phyloP scores from a whole-genome alignment of 1,140 invertebrate genomes.

The Charaxes varanes region DNA sequence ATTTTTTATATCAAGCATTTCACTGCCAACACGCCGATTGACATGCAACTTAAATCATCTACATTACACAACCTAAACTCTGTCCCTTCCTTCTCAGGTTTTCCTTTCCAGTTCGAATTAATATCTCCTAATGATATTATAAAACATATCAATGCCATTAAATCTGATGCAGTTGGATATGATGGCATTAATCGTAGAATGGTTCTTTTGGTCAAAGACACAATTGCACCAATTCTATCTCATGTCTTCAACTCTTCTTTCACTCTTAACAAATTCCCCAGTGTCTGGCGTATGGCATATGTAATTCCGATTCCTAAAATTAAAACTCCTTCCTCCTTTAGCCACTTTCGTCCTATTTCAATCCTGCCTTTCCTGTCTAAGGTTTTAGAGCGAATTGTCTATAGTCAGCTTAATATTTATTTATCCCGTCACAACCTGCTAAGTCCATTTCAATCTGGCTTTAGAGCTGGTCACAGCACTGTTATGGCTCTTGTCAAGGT shows the following conservation, averaged over 20 bases:
- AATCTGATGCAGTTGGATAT: constrained; percentile 1
- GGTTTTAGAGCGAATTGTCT: not conserved
- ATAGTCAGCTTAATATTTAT: not conserved
- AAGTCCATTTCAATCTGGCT: not conserved
- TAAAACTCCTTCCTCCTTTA: not conserved
- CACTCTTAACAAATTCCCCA: not conserved
- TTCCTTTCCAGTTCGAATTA: too few relatives aligned
- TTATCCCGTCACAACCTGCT: constrained; percentile 1
- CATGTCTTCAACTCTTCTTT: constrained; percentile 3
- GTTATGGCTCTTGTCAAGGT: constrained; percentile 1
- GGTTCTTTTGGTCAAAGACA: not conserved
- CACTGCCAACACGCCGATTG: too few relatives aligned
- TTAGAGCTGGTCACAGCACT: constrained; percentile 3
- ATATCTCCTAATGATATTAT: not conserved
- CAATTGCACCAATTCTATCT: not conserved
- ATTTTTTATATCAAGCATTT: too few relatives aligned
- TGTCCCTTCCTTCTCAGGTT: too few relatives aligned
- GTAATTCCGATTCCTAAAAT: constrained; percentile 1
- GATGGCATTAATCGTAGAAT: constrained; percentile 4
- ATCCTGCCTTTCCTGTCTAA: constrained; percentile 4
- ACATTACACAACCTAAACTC: too few relatives aligned
- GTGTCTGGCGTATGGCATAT: not conserved
- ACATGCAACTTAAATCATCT: too few relatives aligned
- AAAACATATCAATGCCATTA: not conserved
- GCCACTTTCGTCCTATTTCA: constrained; percentile 2